Base-by-base conservation (phyloP, 2,797 vertebrate genomes). In the Garrulus glandarius region DNA sequence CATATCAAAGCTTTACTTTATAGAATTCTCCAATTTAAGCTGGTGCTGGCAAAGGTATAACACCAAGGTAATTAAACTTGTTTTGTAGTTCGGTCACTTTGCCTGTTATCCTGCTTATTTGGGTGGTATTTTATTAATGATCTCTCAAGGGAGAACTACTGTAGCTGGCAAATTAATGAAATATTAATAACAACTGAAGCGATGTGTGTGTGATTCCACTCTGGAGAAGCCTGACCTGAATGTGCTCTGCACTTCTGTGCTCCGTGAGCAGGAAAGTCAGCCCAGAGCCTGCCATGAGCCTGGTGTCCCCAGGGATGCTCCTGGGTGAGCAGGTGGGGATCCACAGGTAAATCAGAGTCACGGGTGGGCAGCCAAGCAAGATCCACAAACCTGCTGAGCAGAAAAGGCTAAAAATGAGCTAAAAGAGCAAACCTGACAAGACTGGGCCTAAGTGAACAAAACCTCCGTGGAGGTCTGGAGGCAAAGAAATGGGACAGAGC, bases 111-210 rank as follows among this genome's bases (percentile, higher is more conserved):
- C 98, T 97, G 92, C 98, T 98, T 97, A 98, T 98, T 98, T 98
- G 89, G 95, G 96, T 97, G 94, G 95, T 97, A 95, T 98, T 98
- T 98, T 98, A 97, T 98, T 98, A 98, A 98, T 98, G 97, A 98
- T 98, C 96, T 95, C 97, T 97, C 97, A 89, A 91, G 98, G 97
- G 98, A 95, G 80, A 94, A 95, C 97, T 97, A 63, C 94, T 93
- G 90, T 97, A 98, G 96, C 94, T 97, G 96, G 94, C 91, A 98
- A 97, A 97, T 96, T 95, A 97, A 97, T 97, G 92, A 97, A 98
- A 97, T 98, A 97, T 98, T 98, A 98, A 98, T 98, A 97, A 79
- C 71, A 96, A 69, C 86, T 36, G 80, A 92, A 94, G 81, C 5
- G 11, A 92, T 85, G 84, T 21, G 24, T 16, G 23, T 92, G 55